Base-by-base conservation (phyloP, 2,888 invertebrate species). In the Chrysodeixis includens region DNA sequence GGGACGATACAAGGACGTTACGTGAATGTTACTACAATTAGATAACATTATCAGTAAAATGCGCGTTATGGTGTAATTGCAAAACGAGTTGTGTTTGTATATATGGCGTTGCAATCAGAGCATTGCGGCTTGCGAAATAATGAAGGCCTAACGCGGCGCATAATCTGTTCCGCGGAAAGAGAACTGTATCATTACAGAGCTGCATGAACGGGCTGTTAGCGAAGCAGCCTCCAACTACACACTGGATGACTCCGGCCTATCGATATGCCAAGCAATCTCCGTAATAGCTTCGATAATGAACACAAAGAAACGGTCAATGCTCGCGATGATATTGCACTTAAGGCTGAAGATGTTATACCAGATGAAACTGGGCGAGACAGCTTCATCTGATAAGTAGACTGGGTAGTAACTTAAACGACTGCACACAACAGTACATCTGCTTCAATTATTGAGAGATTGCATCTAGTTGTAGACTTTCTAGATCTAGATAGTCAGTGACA, bases 71-170 rank as follows among this genome's bases (percentile, higher is more conserved):
- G 89, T 88, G 85, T 84, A 85, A 85, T 88, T 88, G 85, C 89
- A 84, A 88, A 87, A 90, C 79, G 76, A 83, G 80, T 82, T 74
- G 80, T 77, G 83, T 83, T 81, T 84, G 85, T 86, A 82, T 85
- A 84, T 84, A 90, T 90, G 90, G 90, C 87, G 83, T 89, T 93
- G 90, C 89, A 93, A 93, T 93, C 93, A 92, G 93, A 93, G 93
- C 93, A 93, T 91, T 92, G 90, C 92, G 84, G 70, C 81, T 94
- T 93, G 93, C 90, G 88, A 93, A 91, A 93, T 90, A 90, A 91
- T 90, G 89, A 89, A 88, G 89, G 90, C 87, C 86, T 87, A 86
- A 60, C 74, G 69, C 70, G 62, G 86, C 87, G 86, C 83, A 88
- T 90, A 91, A 92, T 91, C 90, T 88, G 92, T 90, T 92, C 87